phyloP scores from a whole-genome alignment of 2,113 vertebrate genomes.

The Seriola dumerili region DNA sequence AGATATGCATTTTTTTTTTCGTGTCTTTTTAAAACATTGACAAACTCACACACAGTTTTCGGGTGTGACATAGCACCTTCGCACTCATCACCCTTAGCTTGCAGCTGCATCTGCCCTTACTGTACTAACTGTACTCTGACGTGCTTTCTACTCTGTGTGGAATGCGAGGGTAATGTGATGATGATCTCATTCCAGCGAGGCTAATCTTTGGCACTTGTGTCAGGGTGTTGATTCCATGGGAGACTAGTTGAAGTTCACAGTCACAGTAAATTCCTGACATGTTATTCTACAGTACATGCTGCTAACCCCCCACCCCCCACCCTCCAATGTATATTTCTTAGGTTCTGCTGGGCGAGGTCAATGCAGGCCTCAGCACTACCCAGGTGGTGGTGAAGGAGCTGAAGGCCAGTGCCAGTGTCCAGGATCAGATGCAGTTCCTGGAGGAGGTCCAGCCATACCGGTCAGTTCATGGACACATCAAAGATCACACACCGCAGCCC shows the following conservation, averaged over 20 bases:
- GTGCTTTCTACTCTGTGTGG: slow-evolving; percentile 31
- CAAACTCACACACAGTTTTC: neutral
- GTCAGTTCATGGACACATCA: slow-evolving; percentile 73
- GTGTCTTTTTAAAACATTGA: neutral
- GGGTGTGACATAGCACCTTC: neutral
- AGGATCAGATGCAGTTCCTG: slow-evolving; percentile 96
- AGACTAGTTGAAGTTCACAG: slow-evolving; percentile 35
- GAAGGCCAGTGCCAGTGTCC: slow-evolving; percentile 93
- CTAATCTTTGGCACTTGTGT: slow-evolving; percentile 58
- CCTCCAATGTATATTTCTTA: slow-evolving; percentile 54
- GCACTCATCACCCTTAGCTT: neutral
- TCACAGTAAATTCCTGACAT: slow-evolving; percentile 48
- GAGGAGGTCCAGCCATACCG: slow-evolving; percentile 95
- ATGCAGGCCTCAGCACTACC: slow-evolving; percentile 89
- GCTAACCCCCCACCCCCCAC: slow-evolving; percentile 1
- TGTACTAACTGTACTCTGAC: slow-evolving; percentile 9
- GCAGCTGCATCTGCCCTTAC: neutral
- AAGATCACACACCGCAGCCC: neutral
- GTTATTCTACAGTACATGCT: slow-evolving; percentile 23
- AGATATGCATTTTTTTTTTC: slow-evolving; percentile 1
- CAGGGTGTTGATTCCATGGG: slow-evolving; percentile 25
- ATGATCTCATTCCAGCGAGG: slow-evolving; percentile 52
- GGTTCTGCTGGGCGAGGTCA: slow-evolving; percentile 96
- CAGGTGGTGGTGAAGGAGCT: slow-evolving; percentile 98
- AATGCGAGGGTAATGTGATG: slow-evolving; percentile 60